Base-by-base conservation (phyloP, 2,113 vertebrate genomes). In the Cyanistes caeruleus region DNA sequence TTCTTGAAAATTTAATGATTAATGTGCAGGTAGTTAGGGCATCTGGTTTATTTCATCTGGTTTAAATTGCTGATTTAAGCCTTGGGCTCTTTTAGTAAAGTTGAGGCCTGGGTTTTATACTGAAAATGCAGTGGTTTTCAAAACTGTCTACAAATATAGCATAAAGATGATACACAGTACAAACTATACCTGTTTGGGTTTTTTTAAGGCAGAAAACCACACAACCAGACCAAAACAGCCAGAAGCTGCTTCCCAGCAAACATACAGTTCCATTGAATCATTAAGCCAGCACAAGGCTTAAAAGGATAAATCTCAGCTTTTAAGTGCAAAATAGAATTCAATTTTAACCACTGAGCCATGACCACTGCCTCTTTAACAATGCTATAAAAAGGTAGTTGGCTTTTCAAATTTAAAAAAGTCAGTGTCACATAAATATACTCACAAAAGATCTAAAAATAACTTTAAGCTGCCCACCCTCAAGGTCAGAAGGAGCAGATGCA, bases 251-350 rank as follows among this genome's bases (percentile, higher is more conserved):
- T 90, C 59, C 63, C 48, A 56, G 51, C 46, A 86, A 90, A 77
- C 60, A 70, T 1, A 44, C 6, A 81, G 19, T 22, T 68, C 52
- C 30, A 77, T 1, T 55, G 76, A 86, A 74, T 64, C 80, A 60
- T 64, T 92, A 87, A 85, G 23, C n/a, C 49, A 83, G 31, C 12
- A 37, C 7, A 19, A 63, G 63, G 46, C 37, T 92, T 90, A 88
- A 80, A 93, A 62, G 82, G 33, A 91, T 95, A 94, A 91, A 94
- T 89, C 93, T 84, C 76, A 90, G 76, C 31, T 95, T 90, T 89
- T 92, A 90, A 92, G 76, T 64, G 73, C 65, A 92, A 90, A 87
- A 77, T 1, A 90, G 48, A 92, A 92, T 67, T 68, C 43, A 75
- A 13, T 65, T 84, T 90, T 84, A 95, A 84, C 64, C 87, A 81